Evolutionary conservation across 2,888 invertebrate species (phyloP), one percentile per base, ranked within the genome.

Genomic region (Stenodera caucasica): DNA sequence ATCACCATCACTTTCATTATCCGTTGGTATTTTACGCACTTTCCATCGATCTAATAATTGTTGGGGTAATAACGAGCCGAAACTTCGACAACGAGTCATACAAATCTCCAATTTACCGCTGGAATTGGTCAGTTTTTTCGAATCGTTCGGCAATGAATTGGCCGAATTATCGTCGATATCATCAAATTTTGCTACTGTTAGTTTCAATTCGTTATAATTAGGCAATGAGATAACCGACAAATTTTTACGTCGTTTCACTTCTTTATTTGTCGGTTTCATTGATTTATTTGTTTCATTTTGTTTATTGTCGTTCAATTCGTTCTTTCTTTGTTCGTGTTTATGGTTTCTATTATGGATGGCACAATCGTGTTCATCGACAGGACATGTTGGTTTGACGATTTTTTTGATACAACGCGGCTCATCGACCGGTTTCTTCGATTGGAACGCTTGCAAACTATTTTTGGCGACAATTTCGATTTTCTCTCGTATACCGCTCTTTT

Each of bases 191-290:
- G 76, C 78, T 3, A 79, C 66, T 12, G 77, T 77, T 26, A 80
- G 69, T 70, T 80, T 80, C 51, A 83, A 72, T 66, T 84, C 83
- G 67, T 77, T 81, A 73, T 83, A 84, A 74, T 83, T 84, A 14
- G 84, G 84, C 58, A 85, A 72, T 15, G 84, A 84, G 57, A 82
- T 80, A 3, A 83, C 82, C 52, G 84, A 84, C 56, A 78, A 75
- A 68, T 82, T 83, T 72, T 83, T 84, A 59, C 75, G 76, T 66
- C 81, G 75, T 68, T 78, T 79, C 1, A 62, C 60, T 58, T 72
- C 73, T 50, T 75, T 40, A 59, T 64, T 58, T 14, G 65, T 26
- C 50, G 60, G 37, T 62, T 58, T 29, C 18, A 32, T 11, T 11
- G 15, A 9, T 57, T 50, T 14, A 11, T 37, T 29, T 56, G 57